Conservation (phyloP, 2,113 vertebrate species). For the Mungos mungo region DNA sequence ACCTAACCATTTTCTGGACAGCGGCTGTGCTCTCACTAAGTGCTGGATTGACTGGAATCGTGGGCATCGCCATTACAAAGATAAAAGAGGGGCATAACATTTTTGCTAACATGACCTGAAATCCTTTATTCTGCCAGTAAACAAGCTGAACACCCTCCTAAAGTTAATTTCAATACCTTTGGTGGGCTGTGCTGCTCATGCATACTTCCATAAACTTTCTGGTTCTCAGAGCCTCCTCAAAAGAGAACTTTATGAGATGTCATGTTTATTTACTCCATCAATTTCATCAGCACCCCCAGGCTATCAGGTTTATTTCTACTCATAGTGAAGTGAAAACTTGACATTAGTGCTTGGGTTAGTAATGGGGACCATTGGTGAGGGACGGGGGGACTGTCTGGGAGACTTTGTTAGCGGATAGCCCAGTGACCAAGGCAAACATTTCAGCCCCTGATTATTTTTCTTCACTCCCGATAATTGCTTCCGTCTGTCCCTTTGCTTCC, state of each 20-base stretch:
- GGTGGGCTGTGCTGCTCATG: background rate
- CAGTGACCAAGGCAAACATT: background rate
- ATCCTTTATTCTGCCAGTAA: background rate
- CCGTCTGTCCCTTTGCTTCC: background rate
- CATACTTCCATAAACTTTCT: background rate
- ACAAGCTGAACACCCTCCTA: background rate
- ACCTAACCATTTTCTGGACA: background rate
- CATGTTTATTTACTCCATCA: background rate
- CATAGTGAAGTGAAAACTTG: background rate
- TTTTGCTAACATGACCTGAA: background rate
- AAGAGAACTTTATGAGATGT: background rate
- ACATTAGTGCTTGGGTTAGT: background rate
- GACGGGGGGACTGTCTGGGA: background rate
- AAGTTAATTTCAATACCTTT: background rate
- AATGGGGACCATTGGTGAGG: background rate
- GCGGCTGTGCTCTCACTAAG: background rate
- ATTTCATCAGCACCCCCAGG: background rate
- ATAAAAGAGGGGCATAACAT: background rate
- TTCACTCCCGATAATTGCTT: background rate
- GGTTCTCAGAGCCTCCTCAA: background rate
- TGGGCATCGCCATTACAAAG: background rate
- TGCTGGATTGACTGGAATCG: background rate
- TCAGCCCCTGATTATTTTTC: constrained; percentile 19
- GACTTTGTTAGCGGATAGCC: background rate
- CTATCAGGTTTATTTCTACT: background rate